Base-by-base conservation (phyloP, 2,888 invertebrate species). In the Harmothoe impar region DNA sequence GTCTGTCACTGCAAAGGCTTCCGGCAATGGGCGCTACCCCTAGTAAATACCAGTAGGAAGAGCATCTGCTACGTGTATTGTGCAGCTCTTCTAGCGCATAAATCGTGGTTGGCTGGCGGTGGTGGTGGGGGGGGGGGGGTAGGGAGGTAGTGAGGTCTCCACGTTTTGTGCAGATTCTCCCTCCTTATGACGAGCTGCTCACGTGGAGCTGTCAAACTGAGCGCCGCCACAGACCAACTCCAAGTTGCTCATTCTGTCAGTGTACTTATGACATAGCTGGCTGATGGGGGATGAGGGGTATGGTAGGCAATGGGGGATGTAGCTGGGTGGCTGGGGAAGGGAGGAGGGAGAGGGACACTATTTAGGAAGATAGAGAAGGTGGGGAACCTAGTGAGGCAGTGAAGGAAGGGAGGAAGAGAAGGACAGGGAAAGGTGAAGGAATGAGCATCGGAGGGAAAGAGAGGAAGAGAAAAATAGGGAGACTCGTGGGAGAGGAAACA, bases 51-150 rank as follows among this genome's bases (percentile, higher is more conserved):
- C 17, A 77, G 17, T 20, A 29, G 25, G 17, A 77, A 31, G 29
- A 77, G 17, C 77, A 77, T 77, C 77, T 77, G 77, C 77, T 77
- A 7, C 77, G 29, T 25, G 77, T 77, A 29, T 31, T 77, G 77
- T 77, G 10, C 25, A 25, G 17, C 77, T 31, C 77, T 31, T 31
- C 29, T 20, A 5, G 77, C 1, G 77, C 25, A 77, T 77, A 77
- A 77, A 77, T 77, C 77, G 77, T 29, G 77, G 43, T 43, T 43
- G 43, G 43, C 43, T 43, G 3, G 31, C 31, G 31, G 77, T 77
- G 77, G 77, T 77, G 77, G 31, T 0, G 29, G 77, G 1, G 31
- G 29, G 29, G 77, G 15, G 29, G 5, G 20, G 25, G 5, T 23
- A 5, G 62, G 62, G 62, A 23, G 62, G 20, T 25, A n/a, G 62